Evolutionary conservation across 2,888 invertebrate species (phyloP), one percentile per base, ranked within the genome.

Genomic region (Orchesella flavescens): DNA sequence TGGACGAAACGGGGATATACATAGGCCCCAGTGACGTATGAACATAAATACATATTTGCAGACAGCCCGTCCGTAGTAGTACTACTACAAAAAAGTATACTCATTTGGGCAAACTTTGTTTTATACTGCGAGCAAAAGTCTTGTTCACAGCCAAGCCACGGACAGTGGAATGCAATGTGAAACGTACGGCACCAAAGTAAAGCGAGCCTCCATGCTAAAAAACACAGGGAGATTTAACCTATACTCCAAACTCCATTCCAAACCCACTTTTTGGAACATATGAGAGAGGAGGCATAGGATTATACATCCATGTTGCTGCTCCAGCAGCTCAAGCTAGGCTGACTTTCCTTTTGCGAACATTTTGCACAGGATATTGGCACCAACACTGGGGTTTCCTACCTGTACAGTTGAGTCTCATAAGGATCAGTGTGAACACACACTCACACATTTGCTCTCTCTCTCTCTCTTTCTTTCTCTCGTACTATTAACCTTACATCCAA

Each of bases 81-180:
- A 49, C 13, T 13, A 12, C 10, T 9, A 49, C n/a, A n/a, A n/a
- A n/a, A n/a, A n/a, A n/a, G n/a, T n/a, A n/a, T n/a, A n/a, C n/a
- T n/a, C n/a, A n/a, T n/a, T 34, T 34, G 2, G 34, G 34, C 34
- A 34, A 34, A 34, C 34, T 34, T 34, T 34, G 34, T 34, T 34
- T 34, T 34, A n/a, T n/a, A n/a, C 34, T 34, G 43, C 63, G 43
- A 17, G 71, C 71, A 55, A n/a, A 69, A 69, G 57, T 71, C 55
- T 24, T 53, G 34, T 71, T 53, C 71, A 34, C n/a, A n/a, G n/a
- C n/a, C n/a, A n/a, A n/a, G n/a, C n/a, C n/a, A 69, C 23, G 17
- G 71, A 34, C 34, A 71, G 55, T 53, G 71, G 55, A 69, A 69
- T 69, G 46, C 49, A 34, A 34, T 4, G 3, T 34, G 3, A n/a